Evolutionary conservation across 1,140 invertebrate genomes (phyloP).

Genomic region (Ganaspis sp.): DNA sequence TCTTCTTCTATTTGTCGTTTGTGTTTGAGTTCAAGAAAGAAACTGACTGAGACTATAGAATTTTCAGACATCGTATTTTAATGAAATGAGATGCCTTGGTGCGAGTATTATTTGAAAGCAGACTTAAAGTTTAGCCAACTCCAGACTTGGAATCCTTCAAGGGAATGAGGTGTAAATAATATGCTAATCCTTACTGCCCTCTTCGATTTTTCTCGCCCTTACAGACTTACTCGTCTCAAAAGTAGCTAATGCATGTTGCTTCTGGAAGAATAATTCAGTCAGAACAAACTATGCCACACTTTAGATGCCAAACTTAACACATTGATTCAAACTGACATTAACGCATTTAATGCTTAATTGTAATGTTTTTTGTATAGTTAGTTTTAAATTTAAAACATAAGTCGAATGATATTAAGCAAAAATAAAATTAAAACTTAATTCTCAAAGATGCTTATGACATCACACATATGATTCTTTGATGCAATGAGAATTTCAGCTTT

Average conservation of each 20-base stretch:
- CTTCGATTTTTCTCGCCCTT: slow-evolving; percentile 12
- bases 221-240: slow-evolving; percentile 5
- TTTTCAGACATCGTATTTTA: slow-evolving; percentile 14
- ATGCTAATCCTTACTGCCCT: slow-evolving; percentile 13
- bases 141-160: slow-evolving; percentile 3
- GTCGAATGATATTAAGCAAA: no score
- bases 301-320: neutral
- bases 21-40: slow-evolving; percentile 5
- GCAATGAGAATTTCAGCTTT: no score
- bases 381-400: no score
- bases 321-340: neutral
- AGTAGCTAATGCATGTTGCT: slow-evolving; percentile 13
- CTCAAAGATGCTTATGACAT: no score
- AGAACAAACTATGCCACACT: neutral
- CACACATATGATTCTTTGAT: no score
- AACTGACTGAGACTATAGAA: slow-evolving; percentile 5
- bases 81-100: slow-evolving; percentile 13
- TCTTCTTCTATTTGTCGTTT: neutral
- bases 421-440: no score
- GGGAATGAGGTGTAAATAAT: slow-evolving; percentile 13
- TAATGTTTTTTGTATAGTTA: no score
- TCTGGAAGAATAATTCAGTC: slow-evolving; percentile 1
- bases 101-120: slow-evolving; percentile 13
- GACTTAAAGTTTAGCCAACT: slow-evolving; percentile 13
- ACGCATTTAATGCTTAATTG: neutral